These are phyloP conservation scores for Acleris cristana DNA, from an alignment of 2,888 invertebrate genomes.

Conservation along the genomic window DNA sequence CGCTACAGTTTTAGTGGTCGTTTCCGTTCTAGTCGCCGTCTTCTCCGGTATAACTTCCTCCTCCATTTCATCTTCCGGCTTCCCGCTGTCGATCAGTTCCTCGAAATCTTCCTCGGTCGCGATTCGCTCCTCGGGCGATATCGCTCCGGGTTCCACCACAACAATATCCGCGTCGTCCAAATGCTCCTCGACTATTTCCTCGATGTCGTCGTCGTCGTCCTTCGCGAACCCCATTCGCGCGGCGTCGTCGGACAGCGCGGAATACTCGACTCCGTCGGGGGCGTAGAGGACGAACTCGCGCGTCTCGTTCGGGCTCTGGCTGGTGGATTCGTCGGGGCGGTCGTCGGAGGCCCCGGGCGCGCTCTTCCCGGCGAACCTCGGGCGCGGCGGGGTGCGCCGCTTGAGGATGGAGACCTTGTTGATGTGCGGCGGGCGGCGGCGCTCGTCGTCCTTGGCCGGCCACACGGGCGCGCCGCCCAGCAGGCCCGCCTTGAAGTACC, in stretches of 20 bases:
- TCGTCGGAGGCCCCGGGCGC: slow-evolving; percentile 49
- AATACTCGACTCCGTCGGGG: slow-evolving; percentile 84
- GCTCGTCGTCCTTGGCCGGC: slow-evolving; percentile 73
- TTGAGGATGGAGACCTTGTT: slow-evolving; percentile 85
- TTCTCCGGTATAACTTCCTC: slow-evolving; percentile 63
- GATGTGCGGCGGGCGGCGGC: slow-evolving; percentile 64
- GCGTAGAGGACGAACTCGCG: slow-evolving; percentile 87
- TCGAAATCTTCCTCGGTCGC: slow-evolving; percentile 87
- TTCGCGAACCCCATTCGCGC: slow-evolving; percentile 61
- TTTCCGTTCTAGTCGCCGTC: slow-evolving; percentile 77
- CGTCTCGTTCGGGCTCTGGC: slow-evolving; percentile 83
- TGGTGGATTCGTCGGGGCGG: slow-evolving; percentile 62
- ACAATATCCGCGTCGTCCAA: slow-evolving; percentile 86
- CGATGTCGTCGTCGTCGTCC: slow-evolving; percentile 59
- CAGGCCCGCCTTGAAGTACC: slow-evolving; percentile 85
- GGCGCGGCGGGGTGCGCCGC: slow-evolving; percentile 84
- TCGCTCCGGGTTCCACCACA: slow-evolving; percentile 83
- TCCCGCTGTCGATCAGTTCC: slow-evolving; percentile 85
- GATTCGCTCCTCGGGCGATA: slow-evolving; percentile 86
- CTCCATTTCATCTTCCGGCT: slow-evolving; percentile 78
- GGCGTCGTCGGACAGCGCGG: slow-evolving; percentile 82
- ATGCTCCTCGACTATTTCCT: slow-evolving; percentile 62
- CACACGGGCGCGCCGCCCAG: slow-evolving; percentile 88
- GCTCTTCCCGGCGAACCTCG: slow-evolving; percentile 63
- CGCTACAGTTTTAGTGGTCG: slow-evolving; percentile 81